Evolutionary conservation across 2,113 vertebrate genomes (phyloP).

Genomic region (Mirounga angustirostris): DNA sequence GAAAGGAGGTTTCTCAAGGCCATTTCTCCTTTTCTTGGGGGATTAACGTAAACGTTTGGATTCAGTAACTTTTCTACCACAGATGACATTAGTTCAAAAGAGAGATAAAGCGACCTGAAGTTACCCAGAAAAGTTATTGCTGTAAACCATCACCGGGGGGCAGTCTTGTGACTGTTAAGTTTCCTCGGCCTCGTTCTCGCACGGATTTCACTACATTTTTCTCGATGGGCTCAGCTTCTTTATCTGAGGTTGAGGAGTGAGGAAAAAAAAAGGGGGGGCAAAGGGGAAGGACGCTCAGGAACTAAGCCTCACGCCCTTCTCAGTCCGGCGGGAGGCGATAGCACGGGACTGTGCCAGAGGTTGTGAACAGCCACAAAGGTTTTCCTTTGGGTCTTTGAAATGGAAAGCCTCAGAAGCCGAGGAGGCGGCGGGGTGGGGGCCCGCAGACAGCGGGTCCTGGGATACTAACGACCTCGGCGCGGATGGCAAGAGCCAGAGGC

Average conservation of each 20-base stretch:
- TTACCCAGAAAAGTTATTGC: conserved; percentile 44
- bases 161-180: conserved; percentile 79
- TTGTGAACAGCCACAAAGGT: background rate
- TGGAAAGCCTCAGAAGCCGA: background rate
- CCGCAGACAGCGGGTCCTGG: background rate
- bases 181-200: background rate
- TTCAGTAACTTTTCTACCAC: conserved; percentile 48
- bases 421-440: background rate
- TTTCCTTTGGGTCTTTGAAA: background rate
- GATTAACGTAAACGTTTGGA: conserved; percentile 53
- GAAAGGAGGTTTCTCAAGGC: background rate
- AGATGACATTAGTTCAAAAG: conserved; percentile 7
- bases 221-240: background rate
- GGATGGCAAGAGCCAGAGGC: background rate
- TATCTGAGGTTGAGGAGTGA: background rate
- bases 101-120: background rate
- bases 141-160: conserved; percentile 77
- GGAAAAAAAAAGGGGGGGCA: background rate
- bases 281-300: background rate
- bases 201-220: background rate
- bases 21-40: background rate
- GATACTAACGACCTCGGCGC: background rate
- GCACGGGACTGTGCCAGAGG: background rate
- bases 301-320: background rate
- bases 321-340: background rate